Conservation (phyloP, 2,113 vertebrate genomes). For the Oxygymnocypris stewartii region DNA sequence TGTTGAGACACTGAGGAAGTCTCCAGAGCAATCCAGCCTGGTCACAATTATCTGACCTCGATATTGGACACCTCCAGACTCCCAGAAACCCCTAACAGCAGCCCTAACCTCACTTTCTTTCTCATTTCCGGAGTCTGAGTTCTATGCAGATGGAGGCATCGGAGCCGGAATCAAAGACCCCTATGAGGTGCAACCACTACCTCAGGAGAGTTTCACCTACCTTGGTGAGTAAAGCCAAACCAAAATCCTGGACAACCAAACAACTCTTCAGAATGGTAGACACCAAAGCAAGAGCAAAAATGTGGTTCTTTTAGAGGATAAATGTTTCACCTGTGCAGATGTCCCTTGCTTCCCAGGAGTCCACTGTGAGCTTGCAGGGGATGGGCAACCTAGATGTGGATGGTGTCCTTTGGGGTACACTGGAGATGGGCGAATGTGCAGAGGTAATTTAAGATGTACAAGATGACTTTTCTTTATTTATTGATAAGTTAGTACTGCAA, state of each 20-base stretch:
- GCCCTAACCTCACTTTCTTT: conserved; percentile 55
- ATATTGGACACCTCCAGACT: conserved; percentile 56
- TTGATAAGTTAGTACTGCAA: background rate
- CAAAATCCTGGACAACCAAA: background rate
- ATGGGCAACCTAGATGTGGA: conserved; percentile 67
- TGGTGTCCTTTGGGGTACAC: conserved; percentile 75
- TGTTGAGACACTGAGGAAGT: background rate
- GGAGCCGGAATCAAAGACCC: background rate
- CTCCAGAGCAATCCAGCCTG: conserved; percentile 46
- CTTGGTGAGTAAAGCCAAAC: background rate
- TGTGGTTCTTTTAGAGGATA: conserved; percentile 13
- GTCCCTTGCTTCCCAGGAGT: conserved; percentile 70
- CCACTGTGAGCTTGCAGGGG: conserved; percentile 55
- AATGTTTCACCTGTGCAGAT: conserved; percentile 48
- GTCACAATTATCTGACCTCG: conserved; percentile 39
- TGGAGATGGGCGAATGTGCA: conserved; percentile 72
- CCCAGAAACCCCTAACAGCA: conserved; percentile 49
- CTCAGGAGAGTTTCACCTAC: conserved; percentile 10
- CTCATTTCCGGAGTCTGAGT: conserved; percentile 36
- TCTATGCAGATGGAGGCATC: conserved; percentile 54
- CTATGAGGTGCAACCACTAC: background rate
- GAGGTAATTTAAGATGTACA: conserved; percentile 66
- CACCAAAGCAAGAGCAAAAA: background rate
- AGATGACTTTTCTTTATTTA: background rate
- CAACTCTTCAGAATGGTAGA: background rate